Base-by-base conservation (phyloP, 2,797 vertebrate species). In the Macrochelys suwanniensis region DNA sequence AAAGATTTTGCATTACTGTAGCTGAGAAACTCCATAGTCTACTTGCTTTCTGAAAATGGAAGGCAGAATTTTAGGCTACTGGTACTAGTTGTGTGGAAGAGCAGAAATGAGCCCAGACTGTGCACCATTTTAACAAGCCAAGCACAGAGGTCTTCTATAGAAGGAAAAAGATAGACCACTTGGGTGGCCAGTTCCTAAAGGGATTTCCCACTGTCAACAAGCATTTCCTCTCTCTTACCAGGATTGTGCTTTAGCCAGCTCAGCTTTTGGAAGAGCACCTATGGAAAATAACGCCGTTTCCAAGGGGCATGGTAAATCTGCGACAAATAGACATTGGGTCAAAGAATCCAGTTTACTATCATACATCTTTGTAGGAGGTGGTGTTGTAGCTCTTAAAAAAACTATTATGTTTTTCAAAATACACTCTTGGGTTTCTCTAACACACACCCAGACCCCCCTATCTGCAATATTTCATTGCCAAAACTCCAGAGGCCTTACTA, bases 341-440 rank as follows among this genome's bases (percentile, higher is more conserved):
- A 13, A 59, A 59, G 28, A 31, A 59, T 59, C n/a, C 37, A 37
- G 68, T 11, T 19, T 23, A 42, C 17, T 71, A 17, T 0, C 0
- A n/a, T 10, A 65, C 5, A 23, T 57, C 50, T 86, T 90, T 54
- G 71, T 57, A 57, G 5, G 56, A 10, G 11, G 56, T 57, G 23
- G 25, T 11, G 11, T 28, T 26, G 11, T 57, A 57, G 31, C 59
- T 47, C 78, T n/a, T 65, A 71, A 74, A 87, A 74, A 87, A n/a
- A 68, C 61, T 91, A 33, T 54, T 88, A 56, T 16, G 61, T 82
- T 13, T 89, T 78, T 82, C 81, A 56, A 93, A 79, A 92, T 79
- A 33, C 0, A 0, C 56, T 49, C 59, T 88, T 89, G 31, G 12
- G 3, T 50, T 96, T 81, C 85, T 84, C 3, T 5, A 84, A 61